Evolutionary conservation across 2,797 vertebrate genomes (phyloP).

Genomic region (Austrolebias charrua): DNA sequence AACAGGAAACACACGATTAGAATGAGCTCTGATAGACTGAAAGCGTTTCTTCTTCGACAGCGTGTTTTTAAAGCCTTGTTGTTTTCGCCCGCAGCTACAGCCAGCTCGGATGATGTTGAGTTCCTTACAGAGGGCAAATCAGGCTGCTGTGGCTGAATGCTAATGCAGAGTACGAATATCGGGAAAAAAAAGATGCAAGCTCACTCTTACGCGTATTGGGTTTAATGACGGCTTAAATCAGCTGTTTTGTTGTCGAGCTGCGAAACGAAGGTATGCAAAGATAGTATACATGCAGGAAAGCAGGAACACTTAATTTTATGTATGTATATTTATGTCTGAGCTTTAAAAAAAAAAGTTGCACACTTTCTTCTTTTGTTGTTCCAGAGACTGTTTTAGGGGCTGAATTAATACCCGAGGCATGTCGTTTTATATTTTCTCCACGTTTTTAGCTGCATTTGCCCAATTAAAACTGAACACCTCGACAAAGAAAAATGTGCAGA

Average conservation of each 20-base stretch:
- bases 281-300: background rate
- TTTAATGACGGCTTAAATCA: slow-evolving; percentile 51
- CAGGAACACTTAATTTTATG: slow-evolving; percentile 19
- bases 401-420: slow-evolving; percentile 25
- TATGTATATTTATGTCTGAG: slow-evolving; percentile 9
- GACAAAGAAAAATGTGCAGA: background rate
- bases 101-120: slow-evolving; percentile 73
- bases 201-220: slow-evolving; percentile 35
- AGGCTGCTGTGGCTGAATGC: slow-evolving; percentile 60
- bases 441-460: slow-evolving; percentile 6
- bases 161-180: slow-evolving; percentile 64
- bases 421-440: slow-evolving; percentile 1
- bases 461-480: slow-evolving; percentile 18
- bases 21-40: slow-evolving; percentile 65
- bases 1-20: slow-evolving; percentile 68
- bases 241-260: slow-evolving; percentile 44
- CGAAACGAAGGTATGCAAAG: slow-evolving; percentile 16
- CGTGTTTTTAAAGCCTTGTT: slow-evolving; percentile 75
- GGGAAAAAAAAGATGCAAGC: slow-evolving; percentile 48
- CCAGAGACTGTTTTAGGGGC: slow-evolving; percentile 17
- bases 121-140: slow-evolving; percentile 59
- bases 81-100: slow-evolving; percentile 79
- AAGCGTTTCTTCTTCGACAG: slow-evolving; percentile 69
- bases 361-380: background rate
- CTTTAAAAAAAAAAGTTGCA: slow-evolving; percentile 5